A percentile compares a stretch with the other conserved stretches of the same genome.
These are phyloP conservation scores for Gnathonemus longibarbis DNA, from an alignment of 2,113 vertebrate genomes.

Conservation along the genomic window DNA sequence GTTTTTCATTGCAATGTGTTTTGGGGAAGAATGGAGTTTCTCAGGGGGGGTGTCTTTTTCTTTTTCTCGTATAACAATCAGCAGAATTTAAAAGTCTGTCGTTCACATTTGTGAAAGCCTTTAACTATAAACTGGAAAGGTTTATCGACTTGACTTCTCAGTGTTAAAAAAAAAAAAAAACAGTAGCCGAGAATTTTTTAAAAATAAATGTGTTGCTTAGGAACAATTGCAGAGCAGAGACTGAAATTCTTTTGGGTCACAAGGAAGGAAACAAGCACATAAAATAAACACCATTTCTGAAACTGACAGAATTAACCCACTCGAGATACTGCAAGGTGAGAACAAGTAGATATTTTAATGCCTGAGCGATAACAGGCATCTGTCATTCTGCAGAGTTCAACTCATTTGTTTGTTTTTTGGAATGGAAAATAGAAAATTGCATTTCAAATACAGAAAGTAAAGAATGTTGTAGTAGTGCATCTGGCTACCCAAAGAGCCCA, in stretches of 20 bases:
- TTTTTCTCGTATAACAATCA: neutral
- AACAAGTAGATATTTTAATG: neutral
- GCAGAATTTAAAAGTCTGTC: neutral
- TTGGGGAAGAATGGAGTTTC: neutral
- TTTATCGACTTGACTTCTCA: neutral
- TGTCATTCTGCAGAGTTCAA: neutral
- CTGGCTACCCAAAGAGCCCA: neutral
- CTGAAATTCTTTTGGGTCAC: neutral
- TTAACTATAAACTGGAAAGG: neutral
- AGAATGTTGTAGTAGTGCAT: neutral
- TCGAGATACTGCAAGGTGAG: neutral
- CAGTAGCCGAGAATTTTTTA: neutral
- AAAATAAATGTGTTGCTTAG: slow-evolving; percentile 8
- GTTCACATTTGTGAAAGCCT: neutral
- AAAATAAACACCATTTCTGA: neutral
- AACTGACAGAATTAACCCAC: neutral
- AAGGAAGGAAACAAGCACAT: neutral
- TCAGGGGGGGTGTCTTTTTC: neutral
- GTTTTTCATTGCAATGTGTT: neutral
- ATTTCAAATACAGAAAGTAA: neutral
- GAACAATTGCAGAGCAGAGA: neutral
- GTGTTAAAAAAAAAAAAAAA: neutral
- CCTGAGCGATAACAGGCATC: neutral
- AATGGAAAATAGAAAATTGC: neutral
- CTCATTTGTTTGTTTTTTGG: neutral